phyloP scores from a whole-genome alignment of 2,113 vertebrate genomes.

The Pelodiscus sinensis region DNA sequence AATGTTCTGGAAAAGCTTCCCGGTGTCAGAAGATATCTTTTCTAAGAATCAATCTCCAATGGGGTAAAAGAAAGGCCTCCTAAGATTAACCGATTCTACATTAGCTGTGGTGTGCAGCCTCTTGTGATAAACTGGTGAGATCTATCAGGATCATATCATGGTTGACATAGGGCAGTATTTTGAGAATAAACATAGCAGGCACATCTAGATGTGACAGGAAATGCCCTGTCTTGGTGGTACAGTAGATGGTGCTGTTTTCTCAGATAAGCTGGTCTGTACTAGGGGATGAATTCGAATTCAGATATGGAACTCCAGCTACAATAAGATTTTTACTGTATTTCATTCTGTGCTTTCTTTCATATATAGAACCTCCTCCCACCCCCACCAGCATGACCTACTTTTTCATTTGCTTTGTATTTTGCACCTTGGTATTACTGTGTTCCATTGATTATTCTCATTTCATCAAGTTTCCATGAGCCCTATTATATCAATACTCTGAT shows the following conservation, averaged over 20 bases:
- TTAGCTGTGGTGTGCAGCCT: neutral
- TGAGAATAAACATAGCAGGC: neutral
- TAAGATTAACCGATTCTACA: neutral
- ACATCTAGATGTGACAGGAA: neutral
- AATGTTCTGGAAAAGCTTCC: constrained; percentile 8
- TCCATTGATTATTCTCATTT: neutral
- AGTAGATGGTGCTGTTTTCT: neutral
- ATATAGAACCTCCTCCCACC: neutral
- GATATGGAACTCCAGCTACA: neutral
- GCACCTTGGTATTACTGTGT: neutral
- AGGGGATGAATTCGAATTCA: neutral
- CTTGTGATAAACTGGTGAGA: neutral
- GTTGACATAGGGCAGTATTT: neutral
- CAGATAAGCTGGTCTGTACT: neutral
- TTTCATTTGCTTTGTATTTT: neutral
- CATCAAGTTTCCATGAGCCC: neutral
- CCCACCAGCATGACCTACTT: neutral
- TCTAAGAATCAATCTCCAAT: neutral
- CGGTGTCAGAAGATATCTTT: neutral
- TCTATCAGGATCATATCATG: neutral
- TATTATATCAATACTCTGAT: neutral
- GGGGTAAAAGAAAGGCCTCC: neutral
- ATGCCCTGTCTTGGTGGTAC: neutral
- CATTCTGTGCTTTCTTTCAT: neutral
- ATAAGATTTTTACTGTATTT: neutral